Conservation (phyloP, 2,888 invertebrate species). For the Sarcophaga rosellei region DNA sequence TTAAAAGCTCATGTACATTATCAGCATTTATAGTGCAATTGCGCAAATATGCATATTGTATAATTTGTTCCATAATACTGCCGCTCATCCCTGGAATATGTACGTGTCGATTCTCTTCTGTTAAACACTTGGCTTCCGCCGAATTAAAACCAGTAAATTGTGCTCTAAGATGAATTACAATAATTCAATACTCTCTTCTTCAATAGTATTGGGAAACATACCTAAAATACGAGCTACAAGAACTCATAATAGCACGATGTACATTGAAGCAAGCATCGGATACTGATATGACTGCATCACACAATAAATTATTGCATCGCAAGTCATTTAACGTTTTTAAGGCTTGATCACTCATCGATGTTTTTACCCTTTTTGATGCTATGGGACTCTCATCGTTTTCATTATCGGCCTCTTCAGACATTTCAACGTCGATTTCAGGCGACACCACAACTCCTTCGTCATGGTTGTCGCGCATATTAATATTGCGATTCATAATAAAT, state of each 20-base stretch:
- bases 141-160: conserved; percentile 77
- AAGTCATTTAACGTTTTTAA: conserved; percentile 93
- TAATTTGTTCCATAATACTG: conserved; percentile 88
- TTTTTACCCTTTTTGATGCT: conserved; percentile 71
- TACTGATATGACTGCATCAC: conserved; percentile 92
- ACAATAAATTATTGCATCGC: conserved; percentile 90
- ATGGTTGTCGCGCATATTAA: conserved; percentile 70
- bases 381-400: conserved; percentile 60
- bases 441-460: conserved; percentile 70
- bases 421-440: conserved; percentile 57
- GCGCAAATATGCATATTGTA: conserved; percentile 93
- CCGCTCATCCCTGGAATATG: conserved; percentile 89
- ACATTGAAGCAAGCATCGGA: conserved; percentile 93
- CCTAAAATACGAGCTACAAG: conserved; percentile 96
- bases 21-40: conserved; percentile 88
- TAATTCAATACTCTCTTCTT: conserved; percentile 2
- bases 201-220: conserved; percentile 79
- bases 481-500: conserved; percentile 62
- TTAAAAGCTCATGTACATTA: conserved; percentile 91
- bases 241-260: conserved; percentile 92
- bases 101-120: conserved; percentile 85
- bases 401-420: conserved; percentile 64
- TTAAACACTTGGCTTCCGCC: conserved; percentile 42
- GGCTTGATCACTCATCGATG: conserved; percentile 90
- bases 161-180: conserved; percentile 70